These are phyloP conservation scores for Myotis myotis DNA, from an alignment of 2,797 vertebrate species.

Conservation along the genomic window DNA sequence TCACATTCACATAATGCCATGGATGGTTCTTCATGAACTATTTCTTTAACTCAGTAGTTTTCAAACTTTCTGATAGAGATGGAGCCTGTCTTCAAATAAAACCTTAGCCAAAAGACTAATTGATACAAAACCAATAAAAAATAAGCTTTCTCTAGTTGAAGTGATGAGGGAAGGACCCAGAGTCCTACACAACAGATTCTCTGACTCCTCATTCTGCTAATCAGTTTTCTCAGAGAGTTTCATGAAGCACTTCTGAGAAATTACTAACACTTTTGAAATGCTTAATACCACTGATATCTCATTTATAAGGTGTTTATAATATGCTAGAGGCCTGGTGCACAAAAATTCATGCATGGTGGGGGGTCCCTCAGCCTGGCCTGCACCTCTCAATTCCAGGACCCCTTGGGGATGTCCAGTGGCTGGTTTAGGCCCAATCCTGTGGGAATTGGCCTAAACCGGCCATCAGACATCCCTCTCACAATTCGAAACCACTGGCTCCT, in stretches of 20 bases:
- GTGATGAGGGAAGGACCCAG: background rate
- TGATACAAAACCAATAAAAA: background rate
- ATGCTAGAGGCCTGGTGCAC: background rate
- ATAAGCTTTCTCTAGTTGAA: background rate
- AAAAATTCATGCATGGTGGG: too few species aligned
- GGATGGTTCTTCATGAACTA: slow-evolving; percentile 28
- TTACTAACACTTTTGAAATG: background rate
- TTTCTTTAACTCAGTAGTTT: slow-evolving; percentile 44
- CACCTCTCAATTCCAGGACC: too few species aligned
- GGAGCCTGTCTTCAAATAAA: background rate
- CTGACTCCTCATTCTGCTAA: background rate
- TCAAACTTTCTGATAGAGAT: background rate
- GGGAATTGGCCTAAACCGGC: too few species aligned
- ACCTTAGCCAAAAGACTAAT: background rate
- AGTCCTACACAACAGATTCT: background rate
- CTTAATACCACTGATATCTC: background rate
- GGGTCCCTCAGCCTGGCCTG: too few species aligned
- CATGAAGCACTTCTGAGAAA: background rate
- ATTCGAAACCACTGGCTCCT: too few species aligned
- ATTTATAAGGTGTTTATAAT: background rate
- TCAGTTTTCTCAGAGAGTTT: background rate
- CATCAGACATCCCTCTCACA: too few species aligned
- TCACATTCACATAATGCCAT: slow-evolving; percentile 67
- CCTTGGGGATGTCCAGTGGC: too few species aligned
- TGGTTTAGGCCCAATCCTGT: too few species aligned